These are phyloP conservation scores for Sminthurides aquaticus DNA, from an alignment of 2,888 invertebrate genomes.

Conservation along the genomic window DNA sequence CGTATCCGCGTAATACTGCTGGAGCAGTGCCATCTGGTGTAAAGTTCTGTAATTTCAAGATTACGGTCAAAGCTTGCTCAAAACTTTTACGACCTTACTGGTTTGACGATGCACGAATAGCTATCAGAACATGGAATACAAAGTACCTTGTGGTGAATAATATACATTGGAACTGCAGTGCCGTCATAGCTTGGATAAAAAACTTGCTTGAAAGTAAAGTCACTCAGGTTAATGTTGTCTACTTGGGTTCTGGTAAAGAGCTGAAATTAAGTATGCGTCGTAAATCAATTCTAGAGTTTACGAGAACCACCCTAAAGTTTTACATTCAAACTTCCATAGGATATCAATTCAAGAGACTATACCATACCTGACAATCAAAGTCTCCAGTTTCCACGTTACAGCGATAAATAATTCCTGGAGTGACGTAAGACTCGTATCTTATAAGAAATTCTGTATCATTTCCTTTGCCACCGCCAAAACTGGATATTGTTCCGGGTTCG, in stretches of 20 bases:
- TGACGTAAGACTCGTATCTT: constrained; percentile 84
- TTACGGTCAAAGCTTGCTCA: no score
- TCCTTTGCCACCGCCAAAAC: constrained; percentile 69
- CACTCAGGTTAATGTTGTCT: constrained; percentile 66
- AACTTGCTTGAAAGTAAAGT: constrained; percentile 76
- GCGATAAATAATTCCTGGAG: constrained; percentile 76
- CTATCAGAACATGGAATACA: no score
- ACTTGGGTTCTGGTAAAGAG: constrained; percentile 75
- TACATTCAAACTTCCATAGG: no score
- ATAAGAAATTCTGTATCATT: constrained; percentile 83
- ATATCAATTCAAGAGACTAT: no score
- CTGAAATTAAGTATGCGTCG: constrained; percentile 45
- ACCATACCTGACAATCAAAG: neutral
- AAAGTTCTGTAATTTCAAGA: constrained; percentile 9
- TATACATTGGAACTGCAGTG: constrained; percentile 90
- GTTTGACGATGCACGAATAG: no score
- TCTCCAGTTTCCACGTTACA: constrained; percentile 58
- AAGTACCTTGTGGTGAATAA: constrained; percentile 46
- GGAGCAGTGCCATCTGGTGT: constrained; percentile 61
- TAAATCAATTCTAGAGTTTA: no score
- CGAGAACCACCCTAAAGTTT: no score
- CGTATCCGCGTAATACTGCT: constrained; percentile 88
- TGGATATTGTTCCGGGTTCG: constrained; percentile 75
- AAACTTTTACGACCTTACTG: no score
- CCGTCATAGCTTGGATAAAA: constrained; percentile 89